Percentiles rank a stretch among this genome's conserved stretches.
These are phyloP conservation scores for Trachelus iudaicus DNA, from an alignment of 2,888 invertebrate species.

Conservation along the genomic window DNA sequence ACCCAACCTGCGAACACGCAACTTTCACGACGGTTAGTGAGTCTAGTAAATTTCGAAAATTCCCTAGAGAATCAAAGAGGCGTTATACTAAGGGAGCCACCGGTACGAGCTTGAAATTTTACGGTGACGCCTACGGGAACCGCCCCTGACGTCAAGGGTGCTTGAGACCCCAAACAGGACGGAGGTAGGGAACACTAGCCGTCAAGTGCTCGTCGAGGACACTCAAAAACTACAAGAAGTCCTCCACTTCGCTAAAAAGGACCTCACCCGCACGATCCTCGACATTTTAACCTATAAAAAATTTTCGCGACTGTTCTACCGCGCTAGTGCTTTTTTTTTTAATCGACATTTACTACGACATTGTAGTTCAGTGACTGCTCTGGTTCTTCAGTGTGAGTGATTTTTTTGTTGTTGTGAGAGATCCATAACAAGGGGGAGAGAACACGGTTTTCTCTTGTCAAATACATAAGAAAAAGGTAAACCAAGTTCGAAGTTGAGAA, in stretches of 20 bases:
- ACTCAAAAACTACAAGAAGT: slow-evolving; percentile 59
- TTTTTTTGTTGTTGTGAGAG: not conserved
- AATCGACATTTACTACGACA: not conserved
- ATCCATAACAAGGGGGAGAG: slow-evolving; percentile 1
- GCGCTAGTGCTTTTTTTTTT: not conserved
- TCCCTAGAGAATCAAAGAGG: slow-evolving; percentile 25
- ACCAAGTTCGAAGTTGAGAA: not conserved
- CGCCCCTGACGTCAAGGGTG: slow-evolving; percentile 56
- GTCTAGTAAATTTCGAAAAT: slow-evolving; percentile 24
- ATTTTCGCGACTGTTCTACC: not conserved
- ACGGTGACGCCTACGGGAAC: slow-evolving; percentile 35
- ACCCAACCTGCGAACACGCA: not conserved
- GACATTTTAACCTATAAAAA: not conserved
- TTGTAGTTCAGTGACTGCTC: not conserved
- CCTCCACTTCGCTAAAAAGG: slow-evolving; percentile 37
- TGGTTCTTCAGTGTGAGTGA: not conserved
- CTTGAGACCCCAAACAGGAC: slow-evolving; percentile 54
- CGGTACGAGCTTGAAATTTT: not conserved
- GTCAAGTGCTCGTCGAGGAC: slow-evolving; percentile 65
- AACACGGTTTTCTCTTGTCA: not conserved
- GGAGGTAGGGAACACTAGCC: slow-evolving; percentile 61
- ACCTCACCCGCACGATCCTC: not conserved
- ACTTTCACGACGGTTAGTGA: not conserved
- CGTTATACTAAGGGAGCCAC: slow-evolving; percentile 11
- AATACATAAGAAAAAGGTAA: not conserved